A percentile compares a stretch with the other conserved stretches of the same genome.
Conservation (phyloP, 2,797 vertebrate genomes). For the Sebastes reedi region DNA sequence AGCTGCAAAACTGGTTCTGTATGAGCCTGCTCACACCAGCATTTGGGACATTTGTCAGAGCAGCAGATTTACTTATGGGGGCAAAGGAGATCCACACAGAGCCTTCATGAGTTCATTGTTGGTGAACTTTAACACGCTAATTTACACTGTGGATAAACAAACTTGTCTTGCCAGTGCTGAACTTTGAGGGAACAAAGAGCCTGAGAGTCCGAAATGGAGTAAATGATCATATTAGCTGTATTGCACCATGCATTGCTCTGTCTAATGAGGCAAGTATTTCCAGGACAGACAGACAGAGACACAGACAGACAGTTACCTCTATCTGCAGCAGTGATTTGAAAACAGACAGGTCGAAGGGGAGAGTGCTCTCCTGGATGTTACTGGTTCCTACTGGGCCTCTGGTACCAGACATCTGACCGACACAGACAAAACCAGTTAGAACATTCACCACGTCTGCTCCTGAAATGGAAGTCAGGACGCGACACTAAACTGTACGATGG, state of each 20-base stretch:
- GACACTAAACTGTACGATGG: too few species aligned
- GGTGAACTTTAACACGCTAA: background rate
- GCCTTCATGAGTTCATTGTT: background rate
- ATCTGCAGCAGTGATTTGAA: constrained; percentile 97
- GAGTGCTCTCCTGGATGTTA: constrained; percentile 91
- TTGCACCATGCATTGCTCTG: background rate
- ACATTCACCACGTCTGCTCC: background rate
- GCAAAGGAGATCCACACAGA: background rate
- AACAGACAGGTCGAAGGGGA: constrained; percentile 93
- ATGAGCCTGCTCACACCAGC: background rate
- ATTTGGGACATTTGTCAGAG: background rate
- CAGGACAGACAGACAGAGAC: background rate
- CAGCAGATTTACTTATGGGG: background rate
- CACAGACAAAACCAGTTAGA: constrained; percentile 24
- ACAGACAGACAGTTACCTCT: constrained; percentile 82
- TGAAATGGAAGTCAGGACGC: background rate
- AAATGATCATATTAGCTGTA: too few species aligned
- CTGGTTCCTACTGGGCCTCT: constrained; percentile 91
- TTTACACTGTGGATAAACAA: background rate
- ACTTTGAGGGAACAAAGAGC: background rate
- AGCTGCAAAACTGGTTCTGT: background rate
- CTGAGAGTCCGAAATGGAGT: background rate
- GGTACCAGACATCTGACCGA: constrained; percentile 87
- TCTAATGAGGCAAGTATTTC: background rate
- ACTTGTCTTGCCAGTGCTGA: background rate